phyloP scores from a whole-genome alignment of 2,797 vertebrate species.

The Percopsis omiscomaycus region DNA sequence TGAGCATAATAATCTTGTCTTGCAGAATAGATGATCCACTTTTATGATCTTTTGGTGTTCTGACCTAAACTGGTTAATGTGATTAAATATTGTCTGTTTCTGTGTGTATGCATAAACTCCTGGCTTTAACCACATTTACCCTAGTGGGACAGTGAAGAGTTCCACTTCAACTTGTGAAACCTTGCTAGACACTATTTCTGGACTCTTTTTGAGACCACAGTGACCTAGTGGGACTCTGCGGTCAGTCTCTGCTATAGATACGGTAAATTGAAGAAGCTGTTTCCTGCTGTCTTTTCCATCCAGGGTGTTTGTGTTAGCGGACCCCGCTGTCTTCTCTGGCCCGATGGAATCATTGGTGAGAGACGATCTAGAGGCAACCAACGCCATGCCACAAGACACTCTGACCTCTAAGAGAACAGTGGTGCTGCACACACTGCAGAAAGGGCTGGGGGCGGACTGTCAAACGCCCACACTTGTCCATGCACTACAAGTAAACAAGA shows the following conservation, averaged over 20 bases:
- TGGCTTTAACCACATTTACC: no score
- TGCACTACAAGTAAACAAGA: conserved; percentile 75
- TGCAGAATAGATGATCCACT: no score
- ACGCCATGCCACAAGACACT: conserved; percentile 56
- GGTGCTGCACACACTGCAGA: conserved; percentile 76
- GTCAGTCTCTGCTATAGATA: no score
- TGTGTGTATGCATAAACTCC: no score
- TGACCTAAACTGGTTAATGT: no score
- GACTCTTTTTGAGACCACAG: no score
- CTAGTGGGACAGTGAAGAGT: no score
- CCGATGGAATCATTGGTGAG: conserved; percentile 75
- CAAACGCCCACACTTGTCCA: conserved; percentile 49
- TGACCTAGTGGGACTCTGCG: no score
- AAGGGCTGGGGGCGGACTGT: conserved; percentile 70
- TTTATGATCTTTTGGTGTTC: no score
- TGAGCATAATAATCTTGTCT: conserved; percentile 55
- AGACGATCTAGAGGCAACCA: conserved; percentile 68
- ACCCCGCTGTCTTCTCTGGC: conserved; percentile 81
- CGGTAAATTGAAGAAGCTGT: no score
- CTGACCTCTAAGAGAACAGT: conserved; percentile 50
- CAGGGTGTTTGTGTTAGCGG: conserved; percentile 88
- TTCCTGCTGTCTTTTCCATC: background rate
- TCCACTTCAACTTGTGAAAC: background rate
- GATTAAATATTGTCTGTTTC: no score
- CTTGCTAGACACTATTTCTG: no score